Evolutionary conservation across 2,113 vertebrate genomes (phyloP).

Genomic region (Empidonax alnorum): DNA sequence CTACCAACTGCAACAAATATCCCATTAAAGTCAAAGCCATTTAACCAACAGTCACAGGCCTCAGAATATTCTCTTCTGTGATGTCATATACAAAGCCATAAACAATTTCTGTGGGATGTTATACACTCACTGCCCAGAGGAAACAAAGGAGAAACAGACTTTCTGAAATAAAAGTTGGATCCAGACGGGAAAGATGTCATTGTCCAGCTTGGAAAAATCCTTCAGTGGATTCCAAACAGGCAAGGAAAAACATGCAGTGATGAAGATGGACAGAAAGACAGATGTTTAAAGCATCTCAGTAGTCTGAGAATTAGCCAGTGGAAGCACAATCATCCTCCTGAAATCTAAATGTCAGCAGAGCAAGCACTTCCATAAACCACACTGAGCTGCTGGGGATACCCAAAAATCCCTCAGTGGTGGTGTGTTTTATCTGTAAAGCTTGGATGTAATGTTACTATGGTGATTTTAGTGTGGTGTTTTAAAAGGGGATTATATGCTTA

Average conservation of each 20-base stretch:
- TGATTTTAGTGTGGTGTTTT: slow-evolving; percentile 75
- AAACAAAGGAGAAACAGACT: neutral
- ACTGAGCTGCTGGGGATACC: slow-evolving; percentile 66
- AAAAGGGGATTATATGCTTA: slow-evolving; percentile 79
- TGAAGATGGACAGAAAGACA: slow-evolving; percentile 35
- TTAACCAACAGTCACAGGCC: neutral
- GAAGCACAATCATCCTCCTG: slow-evolving; percentile 46
- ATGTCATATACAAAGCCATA: neutral
- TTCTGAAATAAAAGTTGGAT: neutral
- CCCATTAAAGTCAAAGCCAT: neutral
- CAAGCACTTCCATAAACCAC: slow-evolving; percentile 64
- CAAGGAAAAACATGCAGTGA: slow-evolving; percentile 32
- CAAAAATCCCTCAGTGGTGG: slow-evolving; percentile 54
- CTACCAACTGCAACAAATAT: neutral
- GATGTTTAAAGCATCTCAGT: slow-evolving; percentile 47
- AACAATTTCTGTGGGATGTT: neutral
- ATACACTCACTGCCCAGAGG: neutral
- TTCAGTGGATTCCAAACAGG: neutral
- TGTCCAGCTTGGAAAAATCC: neutral
- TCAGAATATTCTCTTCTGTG: neutral
- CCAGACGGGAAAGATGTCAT: neutral
- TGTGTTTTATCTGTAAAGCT: slow-evolving; percentile 72
- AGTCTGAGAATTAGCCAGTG: slow-evolving; percentile 48
- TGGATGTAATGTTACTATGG: slow-evolving; percentile 77
- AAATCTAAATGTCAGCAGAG: slow-evolving; percentile 55